Conservation (phyloP, 2,113 vertebrate genomes). For the Porphyrio hochstetteri region DNA sequence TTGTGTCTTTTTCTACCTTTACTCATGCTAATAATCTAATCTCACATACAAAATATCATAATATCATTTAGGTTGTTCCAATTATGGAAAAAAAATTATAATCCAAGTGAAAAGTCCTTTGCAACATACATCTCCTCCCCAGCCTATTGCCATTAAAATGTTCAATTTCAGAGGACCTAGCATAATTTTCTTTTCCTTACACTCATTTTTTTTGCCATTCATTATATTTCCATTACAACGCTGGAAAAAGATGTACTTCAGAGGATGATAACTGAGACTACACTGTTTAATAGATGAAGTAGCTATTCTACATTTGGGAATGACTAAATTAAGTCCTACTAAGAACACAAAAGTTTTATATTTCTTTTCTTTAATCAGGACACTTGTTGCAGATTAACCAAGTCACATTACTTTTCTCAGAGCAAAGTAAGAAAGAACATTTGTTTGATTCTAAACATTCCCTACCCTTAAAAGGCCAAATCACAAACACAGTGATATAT, state of each 20-base stretch:
- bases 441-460: neutral
- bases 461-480: neutral
- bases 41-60: neutral
- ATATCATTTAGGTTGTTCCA: neutral
- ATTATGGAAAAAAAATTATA: neutral
- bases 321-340: neutral
- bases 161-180: neutral
- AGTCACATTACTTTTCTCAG: neutral
- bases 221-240: conserved; percentile 8
- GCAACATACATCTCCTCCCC: neutral
- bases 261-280: neutral
- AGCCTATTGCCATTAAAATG: conserved; percentile 13
- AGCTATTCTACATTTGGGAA: neutral
- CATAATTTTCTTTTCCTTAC: conserved; percentile 7
- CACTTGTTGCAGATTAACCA: neutral
- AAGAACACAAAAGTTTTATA: neutral
- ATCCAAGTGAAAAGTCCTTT: conserved; percentile 2
- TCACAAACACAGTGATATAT: neutral
- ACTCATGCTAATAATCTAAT: neutral
- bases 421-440: neutral
- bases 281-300: neutral
- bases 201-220: neutral
- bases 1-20: neutral
- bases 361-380: neutral
- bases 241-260: neutral